These are phyloP conservation scores for Brachionus sp. DNA, from an alignment of 1,140 invertebrate genomes.

Conservation along the genomic window DNA sequence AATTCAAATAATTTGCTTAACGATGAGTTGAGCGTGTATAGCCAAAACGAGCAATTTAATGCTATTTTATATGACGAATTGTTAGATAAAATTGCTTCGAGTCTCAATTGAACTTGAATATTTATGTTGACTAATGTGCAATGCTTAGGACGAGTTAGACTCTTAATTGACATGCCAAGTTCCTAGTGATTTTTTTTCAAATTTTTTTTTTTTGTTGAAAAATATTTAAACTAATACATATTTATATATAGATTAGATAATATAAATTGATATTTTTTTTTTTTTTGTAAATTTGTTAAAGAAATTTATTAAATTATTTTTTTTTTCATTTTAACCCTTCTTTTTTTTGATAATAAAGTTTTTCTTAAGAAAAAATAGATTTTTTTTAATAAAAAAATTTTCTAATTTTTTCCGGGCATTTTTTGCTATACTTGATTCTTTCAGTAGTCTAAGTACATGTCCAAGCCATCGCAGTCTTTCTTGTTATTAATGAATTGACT, in stretches of 20 bases:
- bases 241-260: too few species aligned
- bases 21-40: background rate
- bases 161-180: background rate
- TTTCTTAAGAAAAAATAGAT: background rate
- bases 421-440: too few species aligned
- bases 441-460: too few species aligned
- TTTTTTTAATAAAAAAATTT: too few species aligned
- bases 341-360: background rate
- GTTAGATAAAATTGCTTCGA: background rate
- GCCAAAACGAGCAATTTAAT: background rate
- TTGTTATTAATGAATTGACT: too few species aligned
- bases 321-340: background rate
- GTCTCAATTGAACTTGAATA: background rate
- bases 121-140: background rate
- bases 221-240: too few species aligned
- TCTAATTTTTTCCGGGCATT: too few species aligned
- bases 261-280: too few species aligned
- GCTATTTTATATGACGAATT: background rate
- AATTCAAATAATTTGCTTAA: constrained; percentile 9
- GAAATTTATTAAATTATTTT: background rate
- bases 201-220: too few species aligned
- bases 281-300: background rate
- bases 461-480: too few species aligned
- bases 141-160: background rate
- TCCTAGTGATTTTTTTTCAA: background rate